Conservation (phyloP, 2,113 vertebrate genomes). For the Ptilorrhoa leucosticta region DNA sequence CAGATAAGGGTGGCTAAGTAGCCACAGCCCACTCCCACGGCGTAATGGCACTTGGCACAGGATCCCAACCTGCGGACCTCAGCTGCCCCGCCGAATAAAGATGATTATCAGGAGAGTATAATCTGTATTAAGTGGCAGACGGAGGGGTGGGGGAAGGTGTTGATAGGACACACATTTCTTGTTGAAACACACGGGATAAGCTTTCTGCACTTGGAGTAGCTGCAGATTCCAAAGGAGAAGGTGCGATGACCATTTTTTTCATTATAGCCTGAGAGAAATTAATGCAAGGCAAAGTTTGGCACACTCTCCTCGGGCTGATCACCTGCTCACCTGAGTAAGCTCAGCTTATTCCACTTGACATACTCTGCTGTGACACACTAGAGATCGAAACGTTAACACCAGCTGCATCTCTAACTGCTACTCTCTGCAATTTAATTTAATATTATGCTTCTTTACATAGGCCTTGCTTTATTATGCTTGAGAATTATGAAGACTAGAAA, state of each 20-base stretch:
- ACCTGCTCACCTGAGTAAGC: conserved; percentile 72
- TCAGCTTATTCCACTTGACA: conserved; percentile 78
- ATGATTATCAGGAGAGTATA: conserved; percentile 73
- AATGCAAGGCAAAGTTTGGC: conserved; percentile 76
- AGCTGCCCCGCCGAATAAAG: conserved; percentile 75
- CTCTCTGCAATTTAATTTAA: conserved; percentile 46
- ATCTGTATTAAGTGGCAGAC: conserved; percentile 69
- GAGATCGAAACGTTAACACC: conserved; percentile 42
- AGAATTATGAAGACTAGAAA: conserved; percentile 67
- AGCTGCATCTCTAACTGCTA: conserved; percentile 36
- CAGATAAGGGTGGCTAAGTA: not conserved
- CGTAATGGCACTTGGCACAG: conserved; percentile 58
- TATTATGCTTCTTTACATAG: not conserved
- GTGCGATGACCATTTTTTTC: not conserved
- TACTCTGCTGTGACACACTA: conserved; percentile 14
- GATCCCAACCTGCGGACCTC: conserved; percentile 69
- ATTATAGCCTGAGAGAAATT: not conserved
- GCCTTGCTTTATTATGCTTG: conserved; percentile 45
- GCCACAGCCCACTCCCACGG: not conserved
- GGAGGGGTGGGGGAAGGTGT: conserved; percentile 11
- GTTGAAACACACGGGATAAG: not conserved
- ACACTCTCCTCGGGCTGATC: conserved; percentile 64
- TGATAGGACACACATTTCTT: not conserved
- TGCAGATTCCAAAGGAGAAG: not conserved
- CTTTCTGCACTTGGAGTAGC: not conserved